phyloP scores from a whole-genome alignment of 2,113 vertebrate genomes.

The Synodontis membranacea region DNA sequence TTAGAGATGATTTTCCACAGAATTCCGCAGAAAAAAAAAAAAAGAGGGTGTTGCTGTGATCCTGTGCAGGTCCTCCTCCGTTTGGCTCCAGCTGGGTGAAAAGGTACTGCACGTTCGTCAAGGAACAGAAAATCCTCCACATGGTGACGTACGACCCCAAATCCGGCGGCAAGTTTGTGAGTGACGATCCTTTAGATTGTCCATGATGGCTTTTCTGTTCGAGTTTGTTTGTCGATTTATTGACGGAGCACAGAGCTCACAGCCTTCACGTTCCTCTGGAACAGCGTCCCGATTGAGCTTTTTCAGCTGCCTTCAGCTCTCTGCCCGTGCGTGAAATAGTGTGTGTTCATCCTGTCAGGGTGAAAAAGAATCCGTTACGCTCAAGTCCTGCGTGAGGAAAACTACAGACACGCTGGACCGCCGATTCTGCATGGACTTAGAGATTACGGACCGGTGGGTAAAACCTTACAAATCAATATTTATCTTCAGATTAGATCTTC shows the following conservation, averaged over 20 bases:
- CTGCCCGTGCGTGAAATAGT: neutral
- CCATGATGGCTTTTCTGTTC: neutral
- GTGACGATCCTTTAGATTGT: constrained; percentile 53
- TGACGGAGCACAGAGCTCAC: neutral
- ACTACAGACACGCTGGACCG: constrained; percentile 84
- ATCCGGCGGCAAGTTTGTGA: constrained; percentile 90
- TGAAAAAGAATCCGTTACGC: constrained; percentile 82
- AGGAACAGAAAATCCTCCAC: constrained; percentile 90
- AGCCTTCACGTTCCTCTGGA: neutral
- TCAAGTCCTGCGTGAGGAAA: constrained; percentile 88
- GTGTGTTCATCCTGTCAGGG: constrained; percentile 74
- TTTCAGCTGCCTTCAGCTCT: too few species aligned
- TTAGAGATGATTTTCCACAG: neutral
- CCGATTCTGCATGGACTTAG: constrained; percentile 94
- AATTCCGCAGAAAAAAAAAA: neutral
- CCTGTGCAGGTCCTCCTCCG: constrained; percentile 84
- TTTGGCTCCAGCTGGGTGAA: constrained; percentile 99
- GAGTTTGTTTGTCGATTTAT: neutral
- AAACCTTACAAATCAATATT: neutral
- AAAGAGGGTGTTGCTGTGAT: neutral
- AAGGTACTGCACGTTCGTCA: constrained; percentile 92
- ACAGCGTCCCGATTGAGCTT: neutral
- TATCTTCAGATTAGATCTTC: neutral
- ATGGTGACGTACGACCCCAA: constrained; percentile 95
- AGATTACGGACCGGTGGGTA: constrained; percentile 88